phyloP scores from a whole-genome alignment of 1,140 invertebrate species.

The Cyclargus thomasi region DNA sequence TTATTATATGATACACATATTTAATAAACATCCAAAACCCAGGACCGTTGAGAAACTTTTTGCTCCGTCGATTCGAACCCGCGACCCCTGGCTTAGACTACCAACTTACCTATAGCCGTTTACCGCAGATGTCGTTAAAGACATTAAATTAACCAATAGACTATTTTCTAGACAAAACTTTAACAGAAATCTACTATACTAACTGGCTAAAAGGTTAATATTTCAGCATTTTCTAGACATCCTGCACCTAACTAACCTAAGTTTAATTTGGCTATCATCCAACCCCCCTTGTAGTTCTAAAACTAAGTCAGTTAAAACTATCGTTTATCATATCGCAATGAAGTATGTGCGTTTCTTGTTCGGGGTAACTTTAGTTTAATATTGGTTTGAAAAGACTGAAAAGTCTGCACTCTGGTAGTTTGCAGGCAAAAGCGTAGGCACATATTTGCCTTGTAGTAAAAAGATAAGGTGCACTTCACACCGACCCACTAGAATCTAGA shows the following conservation, averaged over 20 bases:
- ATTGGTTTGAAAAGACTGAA: background rate
- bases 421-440: too few species aligned
- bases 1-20: too few species aligned
- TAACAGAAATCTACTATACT: background rate
- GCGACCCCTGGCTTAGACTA: too few species aligned
- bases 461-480: too few species aligned
- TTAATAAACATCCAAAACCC: too few species aligned
- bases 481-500: too few species aligned
- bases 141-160: background rate
- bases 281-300: slow-evolving; percentile 2
- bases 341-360: background rate
- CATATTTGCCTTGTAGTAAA: too few species aligned
- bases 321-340: background rate
- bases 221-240: background rate
- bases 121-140: too few species aligned
- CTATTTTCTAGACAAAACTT: background rate
- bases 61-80: too few species aligned
- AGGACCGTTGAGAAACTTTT: too few species aligned
- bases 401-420: background rate
- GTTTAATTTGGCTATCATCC: slow-evolving; percentile 3
- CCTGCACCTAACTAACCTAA: background rate
- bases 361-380: background rate
- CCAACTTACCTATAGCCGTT: too few species aligned
- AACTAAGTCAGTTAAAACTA: background rate
- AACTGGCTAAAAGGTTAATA: background rate